A percentile compares a stretch with the other conserved stretches of the same genome.
These are phyloP conservation scores for Andrena marginata DNA, from an alignment of 2,888 invertebrate species.

Conservation along the genomic window DNA sequence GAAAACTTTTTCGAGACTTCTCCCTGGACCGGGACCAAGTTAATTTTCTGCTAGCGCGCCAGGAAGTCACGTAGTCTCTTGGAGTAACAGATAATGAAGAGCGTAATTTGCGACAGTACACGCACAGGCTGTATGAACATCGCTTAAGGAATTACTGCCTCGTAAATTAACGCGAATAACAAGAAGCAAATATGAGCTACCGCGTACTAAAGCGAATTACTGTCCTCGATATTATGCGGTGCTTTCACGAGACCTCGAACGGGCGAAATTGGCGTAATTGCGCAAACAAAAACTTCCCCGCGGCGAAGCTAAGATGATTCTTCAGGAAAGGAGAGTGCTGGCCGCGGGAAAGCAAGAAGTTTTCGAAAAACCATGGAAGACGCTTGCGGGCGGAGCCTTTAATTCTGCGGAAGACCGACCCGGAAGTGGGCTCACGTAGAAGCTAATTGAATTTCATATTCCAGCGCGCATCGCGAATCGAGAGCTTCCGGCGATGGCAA, in stretches of 20 bases:
- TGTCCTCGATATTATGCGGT: background rate
- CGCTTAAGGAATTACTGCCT: background rate
- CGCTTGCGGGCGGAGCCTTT: conserved; percentile 26
- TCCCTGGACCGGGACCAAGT: conserved; percentile 16
- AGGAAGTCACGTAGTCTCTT: background rate
- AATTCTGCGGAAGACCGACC: conserved; percentile 47
- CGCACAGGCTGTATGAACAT: background rate
- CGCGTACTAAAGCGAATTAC: background rate
- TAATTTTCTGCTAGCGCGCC: conserved; percentile 37
- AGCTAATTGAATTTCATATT: conserved; percentile 79
- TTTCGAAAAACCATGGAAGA: conserved; percentile 38
- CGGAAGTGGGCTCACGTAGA: conserved; percentile 58
- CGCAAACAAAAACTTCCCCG: background rate
- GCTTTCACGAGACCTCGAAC: background rate
- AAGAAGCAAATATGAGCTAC: conserved; percentile 4
- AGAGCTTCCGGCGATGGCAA: conserved; percentile 56
- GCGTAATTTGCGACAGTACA: conserved; percentile 10
- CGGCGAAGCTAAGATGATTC: conserved; percentile 10
- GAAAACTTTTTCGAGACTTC: background rate
- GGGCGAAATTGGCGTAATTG: conserved; percentile 26
- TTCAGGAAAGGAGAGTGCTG: background rate
- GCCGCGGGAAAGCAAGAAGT: conserved; percentile 20
- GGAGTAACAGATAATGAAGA: conserved; percentile 2
- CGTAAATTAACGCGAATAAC: background rate
- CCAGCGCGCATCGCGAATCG: conserved; percentile 71